Percentiles rank a stretch among this genome's conserved stretches.
Evolutionary conservation across 2,113 vertebrate genomes (phyloP).

Genomic region (Bujurquina vittata): DNA sequence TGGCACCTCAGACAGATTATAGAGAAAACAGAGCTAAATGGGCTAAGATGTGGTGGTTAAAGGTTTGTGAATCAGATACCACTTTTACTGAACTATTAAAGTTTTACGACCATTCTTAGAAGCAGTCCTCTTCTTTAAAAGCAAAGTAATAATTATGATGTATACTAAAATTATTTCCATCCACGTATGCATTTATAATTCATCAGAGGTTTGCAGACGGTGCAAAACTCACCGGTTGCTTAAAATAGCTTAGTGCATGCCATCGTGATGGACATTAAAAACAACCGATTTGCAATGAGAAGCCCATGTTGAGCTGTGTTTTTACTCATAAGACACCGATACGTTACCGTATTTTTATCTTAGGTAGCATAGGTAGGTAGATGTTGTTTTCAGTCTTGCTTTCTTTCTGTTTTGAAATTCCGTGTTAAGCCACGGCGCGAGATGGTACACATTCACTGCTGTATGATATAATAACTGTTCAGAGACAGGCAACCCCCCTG

Average conservation of each 20-base stretch:
- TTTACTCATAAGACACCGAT: conserved; percentile 37
- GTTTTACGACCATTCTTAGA: conserved; percentile 41
- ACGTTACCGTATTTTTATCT: conserved; percentile 43
- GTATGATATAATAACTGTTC: conserved; percentile 65
- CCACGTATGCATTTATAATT: conserved; percentile 77
- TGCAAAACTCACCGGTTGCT: conserved; percentile 61
- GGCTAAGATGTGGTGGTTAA: conserved; percentile 8
- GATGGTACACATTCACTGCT: conserved; percentile 55
- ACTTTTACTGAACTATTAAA: conserved; percentile 22
- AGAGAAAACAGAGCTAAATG: conserved; percentile 51
- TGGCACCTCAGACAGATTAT: conserved; percentile 63
- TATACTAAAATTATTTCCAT: conserved; percentile 64
- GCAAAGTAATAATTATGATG: conserved; percentile 71
- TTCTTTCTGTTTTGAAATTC: conserved; percentile 53
- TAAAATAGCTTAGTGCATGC: conserved; percentile 65
- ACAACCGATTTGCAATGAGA: conserved; percentile 46
- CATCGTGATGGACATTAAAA: conserved; percentile 56
- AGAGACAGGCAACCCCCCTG: conserved; percentile 59
- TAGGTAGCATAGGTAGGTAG: not conserved
- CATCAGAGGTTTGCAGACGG: conserved; percentile 68
- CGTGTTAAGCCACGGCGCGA: conserved; percentile 36
- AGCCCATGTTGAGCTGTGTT: conserved; percentile 27
- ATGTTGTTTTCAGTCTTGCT: conserved; percentile 1
- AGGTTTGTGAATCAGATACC: conserved; percentile 29
- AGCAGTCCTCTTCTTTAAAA: conserved; percentile 44